Percentiles rank a stretch among this genome's conserved stretches.
phyloP scores from a whole-genome alignment of 2,113 vertebrate species.

The Diglossa brunneiventris region DNA sequence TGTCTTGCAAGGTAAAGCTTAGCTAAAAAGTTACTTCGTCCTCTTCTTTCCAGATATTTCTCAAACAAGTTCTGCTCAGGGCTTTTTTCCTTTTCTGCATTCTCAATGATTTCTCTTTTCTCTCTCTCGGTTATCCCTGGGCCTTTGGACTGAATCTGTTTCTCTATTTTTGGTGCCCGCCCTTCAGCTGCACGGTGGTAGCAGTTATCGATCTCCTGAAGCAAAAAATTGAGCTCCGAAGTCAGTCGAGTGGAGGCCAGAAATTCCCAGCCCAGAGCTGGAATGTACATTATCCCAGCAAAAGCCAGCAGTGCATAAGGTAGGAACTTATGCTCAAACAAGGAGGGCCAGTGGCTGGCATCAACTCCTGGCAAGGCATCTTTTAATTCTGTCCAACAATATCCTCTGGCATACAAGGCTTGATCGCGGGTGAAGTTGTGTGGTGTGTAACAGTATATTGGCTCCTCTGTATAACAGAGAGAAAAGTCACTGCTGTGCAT shows the following conservation, averaged over 20 bases:
- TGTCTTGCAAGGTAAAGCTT: slow-evolving; percentile 93
- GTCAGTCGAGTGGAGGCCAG: slow-evolving; percentile 96
- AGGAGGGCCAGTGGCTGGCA: slow-evolving; percentile 87
- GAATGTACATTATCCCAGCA: slow-evolving; percentile 97
- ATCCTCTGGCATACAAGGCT: slow-evolving; percentile 97
- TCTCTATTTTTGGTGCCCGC: slow-evolving; percentile 97
- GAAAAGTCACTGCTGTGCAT: slow-evolving; percentile 77
- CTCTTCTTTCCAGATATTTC: slow-evolving; percentile 94
- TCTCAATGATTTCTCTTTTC: slow-evolving; percentile 95
- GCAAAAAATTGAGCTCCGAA: slow-evolving; percentile 98
- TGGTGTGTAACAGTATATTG: slow-evolving; percentile 99
- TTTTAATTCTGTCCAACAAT: slow-evolving; percentile 99
- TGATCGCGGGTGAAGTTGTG: slow-evolving; percentile 99
- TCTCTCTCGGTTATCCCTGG: slow-evolving; percentile 94
- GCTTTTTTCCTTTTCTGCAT: slow-evolving; percentile 98
- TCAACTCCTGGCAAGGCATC: slow-evolving; percentile 91
- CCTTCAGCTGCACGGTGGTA: slow-evolving; percentile 98
- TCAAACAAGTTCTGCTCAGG: slow-evolving; percentile 98
- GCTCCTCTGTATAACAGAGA: slow-evolving; percentile 91
- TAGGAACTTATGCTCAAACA: slow-evolving; percentile 98
- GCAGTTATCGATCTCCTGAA: slow-evolving; percentile 99
- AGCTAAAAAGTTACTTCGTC: slow-evolving; percentile 96
- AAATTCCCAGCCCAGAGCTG: slow-evolving; percentile 96
- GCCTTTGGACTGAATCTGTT: slow-evolving; percentile 98
- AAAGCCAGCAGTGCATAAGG: slow-evolving; percentile 97